phyloP scores from a whole-genome alignment of 2,797 vertebrate species.

The Vultur gryphus region DNA sequence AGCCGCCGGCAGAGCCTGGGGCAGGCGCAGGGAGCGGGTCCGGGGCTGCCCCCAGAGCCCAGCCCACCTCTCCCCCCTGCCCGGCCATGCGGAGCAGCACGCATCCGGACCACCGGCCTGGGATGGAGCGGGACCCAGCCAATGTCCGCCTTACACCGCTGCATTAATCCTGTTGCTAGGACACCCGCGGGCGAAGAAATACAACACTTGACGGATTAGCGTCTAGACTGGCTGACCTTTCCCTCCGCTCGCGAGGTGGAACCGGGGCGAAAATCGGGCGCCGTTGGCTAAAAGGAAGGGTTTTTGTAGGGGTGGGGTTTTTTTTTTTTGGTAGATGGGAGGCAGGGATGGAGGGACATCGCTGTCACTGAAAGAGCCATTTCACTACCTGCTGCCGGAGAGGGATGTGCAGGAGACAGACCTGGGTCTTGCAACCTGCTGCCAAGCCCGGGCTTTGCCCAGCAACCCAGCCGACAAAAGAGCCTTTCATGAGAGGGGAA shows the following conservation, averaged over 20 bases:
- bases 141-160: not conserved
- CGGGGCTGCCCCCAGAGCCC: not conserved
- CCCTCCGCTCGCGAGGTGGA: conserved; percentile 2
- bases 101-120: not conserved
- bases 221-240: conserved; percentile 67
- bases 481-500: conserved; percentile 81
- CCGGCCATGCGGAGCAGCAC: not conserved
- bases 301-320: not conserved
- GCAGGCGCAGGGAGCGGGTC: rapidly evolving
- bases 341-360: not conserved
- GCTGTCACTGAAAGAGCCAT: not conserved
- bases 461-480: conserved; percentile 80
- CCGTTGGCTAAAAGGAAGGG: not conserved
- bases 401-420: not conserved
- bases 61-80: not conserved
- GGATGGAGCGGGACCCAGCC: not conserved
- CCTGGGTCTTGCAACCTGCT: conserved; percentile 56
- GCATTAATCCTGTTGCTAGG: conserved; percentile 55
- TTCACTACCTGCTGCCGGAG: not conserved
- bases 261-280: not conserved
- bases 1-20: not conserved
- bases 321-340: not conserved
- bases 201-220: conserved; percentile 16
- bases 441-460: conserved; percentile 75
- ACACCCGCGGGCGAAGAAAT: conserved; percentile 4